These are phyloP conservation scores for Loxodonta africana DNA, from an alignment of 2,113 vertebrate genomes.

Conservation along the genomic window DNA sequence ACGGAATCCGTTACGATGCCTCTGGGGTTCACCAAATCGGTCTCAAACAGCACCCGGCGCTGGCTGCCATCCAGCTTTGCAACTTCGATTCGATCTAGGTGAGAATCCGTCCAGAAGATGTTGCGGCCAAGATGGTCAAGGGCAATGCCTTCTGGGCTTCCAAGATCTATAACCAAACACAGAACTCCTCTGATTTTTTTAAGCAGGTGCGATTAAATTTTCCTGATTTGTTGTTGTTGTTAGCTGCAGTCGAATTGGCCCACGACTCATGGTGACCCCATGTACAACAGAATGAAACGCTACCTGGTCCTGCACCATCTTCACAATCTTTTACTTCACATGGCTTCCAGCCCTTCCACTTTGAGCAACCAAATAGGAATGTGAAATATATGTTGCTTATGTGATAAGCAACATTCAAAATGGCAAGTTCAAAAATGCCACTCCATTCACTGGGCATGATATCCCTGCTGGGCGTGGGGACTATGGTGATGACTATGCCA, in stretches of 20 bases:
- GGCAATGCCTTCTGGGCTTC: slow-evolving; percentile 95
- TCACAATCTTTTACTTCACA: neutral
- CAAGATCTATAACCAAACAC: slow-evolving; percentile 88
- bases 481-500: neutral
- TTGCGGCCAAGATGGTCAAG: slow-evolving; percentile 94
- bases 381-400: neutral
- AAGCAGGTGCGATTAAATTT: neutral
- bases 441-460: no score
- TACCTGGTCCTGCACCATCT: no score
- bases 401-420: neutral
- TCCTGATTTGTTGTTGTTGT: neutral
- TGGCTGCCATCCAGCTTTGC: slow-evolving; percentile 94
- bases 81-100: slow-evolving; percentile 94
- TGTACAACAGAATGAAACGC: neutral
- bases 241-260: neutral
- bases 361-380: neutral
- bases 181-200: neutral
- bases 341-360: neutral
- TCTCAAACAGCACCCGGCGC: slow-evolving; percentile 93
- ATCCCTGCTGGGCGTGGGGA: rapidly evolving
- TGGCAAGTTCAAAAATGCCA: neutral
- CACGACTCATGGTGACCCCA: no score
- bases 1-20: slow-evolving; percentile 92
- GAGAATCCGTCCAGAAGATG: slow-evolving; percentile 97
- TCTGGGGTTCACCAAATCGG: slow-evolving; percentile 94